Base-by-base conservation (phyloP, 2,797 vertebrate genomes). In the Neomorphus geoffroyi region DNA sequence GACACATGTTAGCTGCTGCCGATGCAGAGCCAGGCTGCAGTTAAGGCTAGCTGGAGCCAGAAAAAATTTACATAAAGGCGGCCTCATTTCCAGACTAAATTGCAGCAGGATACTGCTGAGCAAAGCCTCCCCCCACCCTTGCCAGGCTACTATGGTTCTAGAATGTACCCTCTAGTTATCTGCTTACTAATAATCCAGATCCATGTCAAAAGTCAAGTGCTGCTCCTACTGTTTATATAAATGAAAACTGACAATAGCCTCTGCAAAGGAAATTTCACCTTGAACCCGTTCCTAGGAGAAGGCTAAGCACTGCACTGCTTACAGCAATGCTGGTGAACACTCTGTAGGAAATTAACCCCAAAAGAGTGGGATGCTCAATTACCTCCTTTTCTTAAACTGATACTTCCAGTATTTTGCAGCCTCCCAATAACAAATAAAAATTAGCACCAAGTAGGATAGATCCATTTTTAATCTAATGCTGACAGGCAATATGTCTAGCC, bases 11-110 rank as follows among this genome's bases (percentile, higher is more conserved):
- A 74, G 81, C 30, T 95, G 95, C 92, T 91, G 84, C 97, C 88
- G 35, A 57, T 58, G 48, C 33, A 3, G n/a, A 96, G 90, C 85
- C 95, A 95, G 96, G 87, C 95, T 97, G 96, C 96, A 98, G 94
- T 96, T 94, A 96, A 95, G 97, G 94, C 96, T 96, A 95, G 94
- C 96, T 95, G 96, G 96, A 90, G 53, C 96, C 96, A 98, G 95
- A 80, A 89, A 97, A 82, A 95, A 97, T 98, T 97, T 97, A 97
- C 96, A 98, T 97, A 96, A 96, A 96, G 79, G 93, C 95, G 79
- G 80, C 94, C 96, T 94, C 91, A 94, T 88, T 96, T 97, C 90
- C 75, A 85, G 95, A 69, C 86, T 53, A 73, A 94, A 90, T 24
- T 96, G 91, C 93, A 96, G 84, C 66, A 78, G 60, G 69, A 90